Base-by-base conservation (phyloP, 2,888 invertebrate species). In the Drosophila macrospina region DNA sequence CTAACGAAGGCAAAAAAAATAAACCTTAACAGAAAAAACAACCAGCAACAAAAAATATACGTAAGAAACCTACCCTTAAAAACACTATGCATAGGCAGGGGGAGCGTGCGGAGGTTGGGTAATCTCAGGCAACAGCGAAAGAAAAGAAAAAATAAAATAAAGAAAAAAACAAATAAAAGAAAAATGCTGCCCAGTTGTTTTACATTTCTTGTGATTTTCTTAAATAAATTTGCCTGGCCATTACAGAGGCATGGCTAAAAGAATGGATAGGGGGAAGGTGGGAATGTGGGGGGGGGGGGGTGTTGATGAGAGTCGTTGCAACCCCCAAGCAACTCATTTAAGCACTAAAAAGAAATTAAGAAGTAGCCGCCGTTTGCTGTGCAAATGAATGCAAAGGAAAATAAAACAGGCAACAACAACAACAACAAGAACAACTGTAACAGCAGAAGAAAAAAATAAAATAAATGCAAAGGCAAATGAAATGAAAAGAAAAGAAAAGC, bases 291-390 rank as follows among this genome's bases (percentile, higher is more conserved):
- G 0, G 24, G 36, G 7, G 2, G 15, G 4, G 0, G 20, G 16
- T 8, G 47, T 15, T 47, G 48, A 10, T 24, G 54, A 24, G 42
- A 41, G 26, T 30, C 42, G 6, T 15, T 34, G 13, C 72, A 52
- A 68, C 73, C 78, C 78, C 57, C 69, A 37, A 44, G 66, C 72
- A 74, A 87, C 87, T 87, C 83, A 83, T 83, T 83, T 82, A 82
- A 87, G 86, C 68, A 79, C 82, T 87, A 87, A 87, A 85, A 85
- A 83, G 77, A 83, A 87, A 87, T 87, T 83, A 83, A 87, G 87
- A 87, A 87, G 86, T 82, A 69, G 87, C 75, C 77, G 67, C 59
- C 62, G 59, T 42, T 56, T 48, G 64, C 65, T 39, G 75, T 44
- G 74, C 78, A 85, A 85, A 85, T 79, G 85, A 81, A 79, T 82